Base-by-base conservation (phyloP, 2,888 invertebrate species). In the Anoncus sp. region DNA sequence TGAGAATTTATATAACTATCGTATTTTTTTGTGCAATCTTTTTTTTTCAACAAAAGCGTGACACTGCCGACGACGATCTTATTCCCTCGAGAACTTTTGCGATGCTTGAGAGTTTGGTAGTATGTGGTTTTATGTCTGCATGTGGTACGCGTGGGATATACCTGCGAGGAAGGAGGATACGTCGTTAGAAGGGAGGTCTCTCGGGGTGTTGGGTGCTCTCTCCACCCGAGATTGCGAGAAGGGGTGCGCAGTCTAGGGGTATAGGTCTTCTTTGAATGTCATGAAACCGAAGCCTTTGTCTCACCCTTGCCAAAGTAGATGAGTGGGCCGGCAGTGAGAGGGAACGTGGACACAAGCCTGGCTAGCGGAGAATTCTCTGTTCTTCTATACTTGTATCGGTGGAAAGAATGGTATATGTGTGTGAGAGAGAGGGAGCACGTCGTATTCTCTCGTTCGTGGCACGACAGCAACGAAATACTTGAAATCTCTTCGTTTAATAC, bases 201-300 rank as follows among this genome's bases (percentile, higher is more conserved):
- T 12, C 43, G 27, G 40, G 59, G 38, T 45, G 70, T 59, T 47
- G 47, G 51, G 24, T 24, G 51, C 60, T 67, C 47, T 27, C 47
- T 31, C 47, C 2, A 27, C 43, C 55, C 35, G 22, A 65, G 24
- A 51, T 22, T 49, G 57, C 20, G 60, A 53, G 47, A 38, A 22
- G 63, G 70, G 69, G 24, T 10, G 53, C 45, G 67, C 73, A 75
- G 80, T 77, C 76, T 77, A 70, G 79, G 83, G 83, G 81, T 84
- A 85, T n/a, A n/a, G 85, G 84, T 87, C 86, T 86, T 86, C 82
- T 87, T 88, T 87, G 87, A 88, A 87, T 87, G 86, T 86, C 85
- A 81, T 83, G 85, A 87, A 88, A 88, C 87, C 87, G 85, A 76
- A 83, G 85, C 86, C 84, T 88, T 88, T 89, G 88, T 89, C 87